A percentile compares a stretch with the other conserved stretches of the same genome.
Evolutionary conservation across 2,113 vertebrate species (phyloP).

Genomic region (Tragelaphus scriptus): DNA sequence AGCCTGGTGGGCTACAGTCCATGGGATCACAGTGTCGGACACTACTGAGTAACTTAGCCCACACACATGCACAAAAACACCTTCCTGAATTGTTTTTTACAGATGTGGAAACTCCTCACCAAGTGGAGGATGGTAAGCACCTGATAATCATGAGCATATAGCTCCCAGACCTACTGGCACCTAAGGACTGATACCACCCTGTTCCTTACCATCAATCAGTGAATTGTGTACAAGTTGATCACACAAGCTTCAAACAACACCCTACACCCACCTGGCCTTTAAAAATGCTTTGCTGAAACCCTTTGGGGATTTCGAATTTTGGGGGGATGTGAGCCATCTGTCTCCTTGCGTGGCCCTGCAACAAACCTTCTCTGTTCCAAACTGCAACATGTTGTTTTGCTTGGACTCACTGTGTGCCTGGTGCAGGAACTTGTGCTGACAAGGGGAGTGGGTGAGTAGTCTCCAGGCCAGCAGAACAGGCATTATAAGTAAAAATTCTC

Average conservation of each 20-base stretch:
- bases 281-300: not conserved
- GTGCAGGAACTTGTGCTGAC: not conserved
- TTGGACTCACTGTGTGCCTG: not conserved
- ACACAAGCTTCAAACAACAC: not conserved
- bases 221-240: not conserved
- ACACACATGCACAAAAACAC: not conserved
- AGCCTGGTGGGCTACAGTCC: not conserved
- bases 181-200: not conserved
- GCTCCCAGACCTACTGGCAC: not conserved
- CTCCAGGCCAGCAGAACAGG: not conserved
- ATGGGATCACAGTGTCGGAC: not conserved
- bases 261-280: not conserved
- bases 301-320: not conserved
- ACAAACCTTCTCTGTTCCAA: not conserved
- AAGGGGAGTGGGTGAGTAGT: not conserved
- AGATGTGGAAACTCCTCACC: not conserved
- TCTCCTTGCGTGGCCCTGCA: not conserved
- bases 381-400: not conserved
- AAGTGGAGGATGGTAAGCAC: not conserved
- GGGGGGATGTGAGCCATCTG: not conserved
- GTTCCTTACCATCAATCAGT: not conserved
- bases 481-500: not conserved
- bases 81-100: not conserved
- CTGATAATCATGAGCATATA: not conserved
- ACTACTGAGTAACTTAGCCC: not conserved